Conservation (phyloP, 2,113 vertebrate species). For the Elachura formosa region DNA sequence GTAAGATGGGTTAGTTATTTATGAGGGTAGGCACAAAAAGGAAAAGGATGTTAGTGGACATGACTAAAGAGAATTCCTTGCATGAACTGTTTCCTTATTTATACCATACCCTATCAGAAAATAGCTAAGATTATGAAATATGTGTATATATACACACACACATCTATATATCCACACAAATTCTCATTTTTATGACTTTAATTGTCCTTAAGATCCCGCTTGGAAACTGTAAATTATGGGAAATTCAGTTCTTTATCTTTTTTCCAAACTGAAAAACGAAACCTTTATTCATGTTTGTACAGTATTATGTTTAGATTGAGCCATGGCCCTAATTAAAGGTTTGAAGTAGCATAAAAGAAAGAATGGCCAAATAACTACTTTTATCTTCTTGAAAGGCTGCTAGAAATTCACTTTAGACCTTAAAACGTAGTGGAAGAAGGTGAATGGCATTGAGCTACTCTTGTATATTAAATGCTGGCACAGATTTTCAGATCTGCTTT, state of each 20-base stretch:
- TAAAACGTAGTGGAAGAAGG: not conserved
- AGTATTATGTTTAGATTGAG: not conserved
- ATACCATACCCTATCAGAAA: not conserved
- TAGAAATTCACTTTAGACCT: not conserved
- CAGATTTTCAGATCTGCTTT: not conserved
- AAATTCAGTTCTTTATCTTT: not conserved
- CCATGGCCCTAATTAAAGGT: not conserved
- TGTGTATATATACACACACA: not conserved
- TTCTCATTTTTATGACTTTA: not conserved
- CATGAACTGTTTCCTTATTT: not conserved
- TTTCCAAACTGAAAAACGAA: not conserved
- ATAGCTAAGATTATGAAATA: not conserved
- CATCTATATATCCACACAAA: fast-evolving
- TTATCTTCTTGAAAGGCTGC: not conserved
- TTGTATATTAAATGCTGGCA: not conserved
- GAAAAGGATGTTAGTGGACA: not conserved
- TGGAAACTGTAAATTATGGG: not conserved
- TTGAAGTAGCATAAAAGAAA: not conserved
- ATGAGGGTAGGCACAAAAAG: not conserved
- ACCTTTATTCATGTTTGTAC: not conserved
- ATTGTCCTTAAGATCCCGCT: not conserved
- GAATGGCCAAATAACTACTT: not conserved
- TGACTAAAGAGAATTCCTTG: not conserved
- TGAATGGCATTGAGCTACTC: not conserved
- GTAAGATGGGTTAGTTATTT: not conserved